Evolutionary conservation across 1,140 invertebrate genomes (phyloP).

Genomic region (Diabrotica undecimpunctata): DNA sequence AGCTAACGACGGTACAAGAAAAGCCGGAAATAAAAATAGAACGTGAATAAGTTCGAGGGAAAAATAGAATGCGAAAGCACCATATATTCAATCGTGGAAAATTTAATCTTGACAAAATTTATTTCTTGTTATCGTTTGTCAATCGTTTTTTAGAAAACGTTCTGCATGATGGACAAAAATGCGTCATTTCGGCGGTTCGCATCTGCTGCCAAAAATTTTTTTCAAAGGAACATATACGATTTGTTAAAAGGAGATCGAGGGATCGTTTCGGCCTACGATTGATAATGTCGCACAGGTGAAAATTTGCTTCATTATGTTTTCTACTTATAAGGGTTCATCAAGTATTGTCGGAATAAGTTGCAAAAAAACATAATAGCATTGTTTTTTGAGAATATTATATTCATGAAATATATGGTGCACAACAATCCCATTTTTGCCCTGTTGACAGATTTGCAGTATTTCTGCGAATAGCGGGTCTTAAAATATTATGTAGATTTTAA

Average conservation of each 20-base stretch:
- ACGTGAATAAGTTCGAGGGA: constrained; percentile 20
- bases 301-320: too few relatives aligned
- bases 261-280: not conserved
- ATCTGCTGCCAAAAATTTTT: not conserved
- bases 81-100: constrained; percentile 26
- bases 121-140: constrained; percentile 28
- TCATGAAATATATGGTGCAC: too few relatives aligned
- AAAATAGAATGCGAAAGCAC: constrained; percentile 26
- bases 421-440: too few relatives aligned
- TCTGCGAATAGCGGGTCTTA: too few relatives aligned
- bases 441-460: too few relatives aligned
- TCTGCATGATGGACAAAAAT: not conserved
- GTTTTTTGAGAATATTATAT: too few relatives aligned
- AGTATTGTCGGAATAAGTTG: too few relatives aligned
- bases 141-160: constrained; percentile 6
- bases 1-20: constrained; percentile 28
- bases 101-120: constrained; percentile 29
- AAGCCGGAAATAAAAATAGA: constrained; percentile 31
- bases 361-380: too few relatives aligned
- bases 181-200: not conserved
- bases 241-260: not conserved
- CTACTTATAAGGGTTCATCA: too few relatives aligned
- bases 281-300: too few relatives aligned
- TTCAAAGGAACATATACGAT: not conserved
- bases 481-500: too few relatives aligned